Percentiles rank a stretch among this genome's conserved stretches.
Evolutionary conservation across 2,113 vertebrate species (phyloP).

Genomic region (Mobula hypostoma): DNA sequence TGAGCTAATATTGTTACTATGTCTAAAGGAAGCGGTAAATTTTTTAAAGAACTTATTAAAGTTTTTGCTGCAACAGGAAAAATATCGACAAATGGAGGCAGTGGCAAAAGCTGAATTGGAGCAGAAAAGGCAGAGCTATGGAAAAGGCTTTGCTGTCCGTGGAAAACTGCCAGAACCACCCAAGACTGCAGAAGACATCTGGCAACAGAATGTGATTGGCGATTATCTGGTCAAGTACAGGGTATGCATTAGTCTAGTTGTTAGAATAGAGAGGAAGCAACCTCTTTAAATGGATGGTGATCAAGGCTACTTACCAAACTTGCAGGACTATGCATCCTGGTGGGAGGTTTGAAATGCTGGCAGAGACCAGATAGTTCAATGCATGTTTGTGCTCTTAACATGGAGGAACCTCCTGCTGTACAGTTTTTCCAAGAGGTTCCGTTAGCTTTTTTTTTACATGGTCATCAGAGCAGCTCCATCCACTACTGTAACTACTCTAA

Average conservation of each 20-base stretch:
- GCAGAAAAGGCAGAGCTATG: conserved; percentile 61
- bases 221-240: conserved; percentile 95
- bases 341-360: neutral
- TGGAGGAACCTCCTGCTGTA: neutral
- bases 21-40: neutral
- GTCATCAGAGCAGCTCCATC: neutral
- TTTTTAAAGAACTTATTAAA: conserved; percentile 25
- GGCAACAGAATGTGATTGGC: conserved; percentile 95
- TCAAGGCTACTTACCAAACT: no score
- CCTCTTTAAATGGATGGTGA: neutral
- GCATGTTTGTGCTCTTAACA: neutral
- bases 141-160: conserved; percentile 48
- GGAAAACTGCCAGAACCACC: conserved; percentile 86
- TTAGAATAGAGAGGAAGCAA: neutral
- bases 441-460: neutral
- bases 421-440: neutral
- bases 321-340: neutral
- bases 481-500: neutral
- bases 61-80: conserved; percentile 62
- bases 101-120: conserved; percentile 82
- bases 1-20: neutral
- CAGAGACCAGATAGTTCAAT: neutral
- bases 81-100: conserved; percentile 80
- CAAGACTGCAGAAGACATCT: conserved; percentile 92
- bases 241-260: conserved; percentile 52